Evolutionary conservation across 1,140 invertebrate genomes (phyloP).

Genomic region (Alviniconcha marisindica): DNA sequence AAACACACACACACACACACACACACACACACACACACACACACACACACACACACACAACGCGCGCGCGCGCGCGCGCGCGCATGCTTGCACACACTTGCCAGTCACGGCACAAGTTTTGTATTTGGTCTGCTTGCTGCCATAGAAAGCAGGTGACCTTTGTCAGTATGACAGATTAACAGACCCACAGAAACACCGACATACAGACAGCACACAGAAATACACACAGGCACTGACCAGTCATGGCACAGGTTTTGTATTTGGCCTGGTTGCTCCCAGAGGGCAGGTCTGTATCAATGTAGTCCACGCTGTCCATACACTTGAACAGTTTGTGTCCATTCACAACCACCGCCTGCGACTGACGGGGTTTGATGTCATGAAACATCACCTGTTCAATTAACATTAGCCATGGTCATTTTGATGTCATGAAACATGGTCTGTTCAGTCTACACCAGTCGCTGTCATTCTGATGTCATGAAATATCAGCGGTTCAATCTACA

Average conservation of each 20-base stretch:
- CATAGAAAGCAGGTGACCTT: too few relatives aligned
- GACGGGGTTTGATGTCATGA: constrained; percentile 34
- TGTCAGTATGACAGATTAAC: too few relatives aligned
- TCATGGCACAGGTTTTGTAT: constrained; percentile 40
- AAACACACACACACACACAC: too few relatives aligned
- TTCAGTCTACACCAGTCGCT: neutral
- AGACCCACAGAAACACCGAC: too few relatives aligned
- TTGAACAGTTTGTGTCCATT: constrained; percentile 40
- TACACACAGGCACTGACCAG: neutral
- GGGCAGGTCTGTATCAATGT: constrained; percentile 21
- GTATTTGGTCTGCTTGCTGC: too few relatives aligned
- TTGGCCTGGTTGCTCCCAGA: constrained; percentile 37
- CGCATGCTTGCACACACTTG: too few relatives aligned
- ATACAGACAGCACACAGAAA: neutral
- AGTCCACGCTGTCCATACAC: constrained; percentile 47
- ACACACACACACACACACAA: too few relatives aligned
- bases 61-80: too few relatives aligned
- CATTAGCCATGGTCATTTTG: neutral
- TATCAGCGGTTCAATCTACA: too few relatives aligned
- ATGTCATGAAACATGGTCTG: neutral
- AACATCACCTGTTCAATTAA: constrained; percentile 33
- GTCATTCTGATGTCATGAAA: too few relatives aligned
- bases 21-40: too few relatives aligned
- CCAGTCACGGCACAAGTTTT: too few relatives aligned
- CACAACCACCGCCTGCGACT: constrained; percentile 37